Percentiles rank a stretch among this genome's conserved stretches.
Conservation (phyloP, 2,113 vertebrate genomes). For the Camelus dromedarius region DNA sequence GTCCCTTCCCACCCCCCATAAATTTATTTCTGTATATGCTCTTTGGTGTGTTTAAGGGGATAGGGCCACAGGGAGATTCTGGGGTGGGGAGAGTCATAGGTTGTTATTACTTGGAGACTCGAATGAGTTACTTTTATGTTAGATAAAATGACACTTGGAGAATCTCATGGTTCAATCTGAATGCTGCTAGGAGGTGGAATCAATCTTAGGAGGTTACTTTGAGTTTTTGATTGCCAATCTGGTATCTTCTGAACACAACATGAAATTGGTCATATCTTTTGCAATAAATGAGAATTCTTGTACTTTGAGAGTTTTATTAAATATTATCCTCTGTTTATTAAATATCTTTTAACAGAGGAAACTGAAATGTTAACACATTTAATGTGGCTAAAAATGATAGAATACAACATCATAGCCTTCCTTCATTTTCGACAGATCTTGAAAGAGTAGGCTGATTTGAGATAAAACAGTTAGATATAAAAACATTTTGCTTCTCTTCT, state of each 20-base stretch:
- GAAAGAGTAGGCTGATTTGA: background rate
- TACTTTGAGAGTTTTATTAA: background rate
- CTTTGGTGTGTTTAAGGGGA: background rate
- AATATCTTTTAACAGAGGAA: background rate
- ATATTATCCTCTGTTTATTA: background rate
- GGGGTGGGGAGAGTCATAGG: background rate
- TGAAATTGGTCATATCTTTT: background rate
- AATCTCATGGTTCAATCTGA: background rate
- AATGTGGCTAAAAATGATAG: background rate
- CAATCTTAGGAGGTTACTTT: background rate
- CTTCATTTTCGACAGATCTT: background rate
- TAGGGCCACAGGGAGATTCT: background rate
- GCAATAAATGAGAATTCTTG: background rate
- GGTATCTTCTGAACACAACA: background rate
- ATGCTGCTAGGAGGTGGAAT: background rate
- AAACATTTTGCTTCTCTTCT: background rate
- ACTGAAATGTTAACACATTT: background rate
- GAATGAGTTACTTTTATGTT: background rate
- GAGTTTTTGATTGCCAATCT: background rate
- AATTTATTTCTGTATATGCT: background rate
- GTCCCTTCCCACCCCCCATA: background rate
- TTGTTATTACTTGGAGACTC: background rate
- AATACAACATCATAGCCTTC: background rate
- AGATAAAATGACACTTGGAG: background rate
- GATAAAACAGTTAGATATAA: background rate